Percentiles rank a stretch among this genome's conserved stretches.
Evolutionary conservation across 2,797 vertebrate species (phyloP).

Genomic region (Artibeus lituratus): DNA sequence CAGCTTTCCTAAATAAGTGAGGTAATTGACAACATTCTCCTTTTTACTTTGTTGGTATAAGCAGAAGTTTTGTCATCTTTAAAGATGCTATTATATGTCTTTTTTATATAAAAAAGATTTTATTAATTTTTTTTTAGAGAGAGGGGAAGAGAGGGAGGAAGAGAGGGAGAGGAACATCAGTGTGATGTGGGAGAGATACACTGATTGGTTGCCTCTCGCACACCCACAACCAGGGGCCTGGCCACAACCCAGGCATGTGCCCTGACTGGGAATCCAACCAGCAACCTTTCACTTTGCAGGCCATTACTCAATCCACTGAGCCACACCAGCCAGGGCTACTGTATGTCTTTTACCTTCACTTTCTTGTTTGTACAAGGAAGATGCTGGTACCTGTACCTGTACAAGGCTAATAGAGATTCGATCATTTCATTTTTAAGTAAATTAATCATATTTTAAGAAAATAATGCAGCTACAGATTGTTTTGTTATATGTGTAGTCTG

Average conservation of each 20-base stretch:
- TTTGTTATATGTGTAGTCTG: neutral
- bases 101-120: neutral
- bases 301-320: too few species aligned
- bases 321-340: neutral
- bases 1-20: constrained; percentile 40
- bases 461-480: neutral
- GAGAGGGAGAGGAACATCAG: too few species aligned
- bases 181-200: too few species aligned
- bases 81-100: constrained; percentile 1
- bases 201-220: too few species aligned
- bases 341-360: neutral
- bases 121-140: too few species aligned
- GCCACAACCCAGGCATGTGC: too few species aligned
- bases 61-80: constrained; percentile 3
- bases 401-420: neutral
- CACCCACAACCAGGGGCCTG: too few species aligned
- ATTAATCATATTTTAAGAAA: neutral
- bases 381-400: neutral
- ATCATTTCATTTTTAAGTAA: neutral
- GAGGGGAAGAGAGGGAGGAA: too few species aligned
- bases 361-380: neutral
- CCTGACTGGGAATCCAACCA: too few species aligned
- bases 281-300: too few species aligned
- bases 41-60: constrained; percentile 23
- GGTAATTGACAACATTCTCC: constrained; percentile 27